Evolutionary conservation across 2,888 invertebrate species (phyloP).

Genomic region (Ochlodes sylvanus): DNA sequence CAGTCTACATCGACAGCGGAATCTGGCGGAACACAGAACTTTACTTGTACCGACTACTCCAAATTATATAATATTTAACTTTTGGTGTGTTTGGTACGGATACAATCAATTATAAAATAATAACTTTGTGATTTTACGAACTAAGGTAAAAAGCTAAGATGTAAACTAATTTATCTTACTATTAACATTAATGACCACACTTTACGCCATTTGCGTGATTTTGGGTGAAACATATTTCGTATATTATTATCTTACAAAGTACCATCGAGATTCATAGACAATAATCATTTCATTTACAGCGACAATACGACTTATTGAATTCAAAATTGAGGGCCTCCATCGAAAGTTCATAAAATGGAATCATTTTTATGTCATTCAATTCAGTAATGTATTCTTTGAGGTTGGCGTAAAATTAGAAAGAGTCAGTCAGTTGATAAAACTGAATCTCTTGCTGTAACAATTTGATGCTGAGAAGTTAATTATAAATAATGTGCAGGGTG

Average conservation of each 20-base stretch:
- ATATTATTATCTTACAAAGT: constrained; percentile 11
- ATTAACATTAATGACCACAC: not conserved
- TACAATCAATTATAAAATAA: not conserved
- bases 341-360: too few species aligned
- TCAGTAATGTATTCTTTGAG: too few species aligned
- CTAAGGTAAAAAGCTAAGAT: constrained; percentile 5
- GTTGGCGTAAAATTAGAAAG: too few species aligned
- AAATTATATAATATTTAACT: constrained; percentile 9
- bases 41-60: not conserved
- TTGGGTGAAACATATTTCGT: not conserved
- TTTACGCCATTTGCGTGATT: not conserved
- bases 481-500: too few species aligned
- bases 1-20: constrained; percentile 32
- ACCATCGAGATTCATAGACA: constrained; percentile 22
- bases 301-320: not conserved
- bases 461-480: too few species aligned
- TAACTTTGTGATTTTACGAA: not conserved
- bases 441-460: too few species aligned
- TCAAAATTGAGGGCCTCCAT: constrained; percentile 14
- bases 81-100: constrained; percentile 2
- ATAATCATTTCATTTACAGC: not conserved
- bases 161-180: constrained; percentile 3
- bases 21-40: constrained; percentile 3
- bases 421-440: too few species aligned
- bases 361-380: too few species aligned